A percentile compares a stretch with the other conserved stretches of the same genome.
Evolutionary conservation across 2,113 vertebrate species (phyloP).

Genomic region (Nothocercus nigrocapillus): DNA sequence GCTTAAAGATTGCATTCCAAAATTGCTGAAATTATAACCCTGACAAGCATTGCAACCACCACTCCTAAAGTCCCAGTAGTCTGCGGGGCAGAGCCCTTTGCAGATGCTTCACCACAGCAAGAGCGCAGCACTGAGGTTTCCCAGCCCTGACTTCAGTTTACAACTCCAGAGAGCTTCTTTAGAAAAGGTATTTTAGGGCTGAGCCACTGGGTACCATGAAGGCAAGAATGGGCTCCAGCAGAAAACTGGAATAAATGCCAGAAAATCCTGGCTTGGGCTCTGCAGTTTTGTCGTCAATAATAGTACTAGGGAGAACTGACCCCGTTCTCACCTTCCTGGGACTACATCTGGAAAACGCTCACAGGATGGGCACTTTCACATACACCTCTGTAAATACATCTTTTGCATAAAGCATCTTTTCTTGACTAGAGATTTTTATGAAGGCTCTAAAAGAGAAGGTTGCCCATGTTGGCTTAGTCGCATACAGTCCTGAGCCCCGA

Average conservation of each 20-base stretch:
- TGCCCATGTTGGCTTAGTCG: background rate
- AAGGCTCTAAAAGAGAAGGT: background rate
- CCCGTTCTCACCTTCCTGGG: background rate
- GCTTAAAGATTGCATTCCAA: fast-evolving
- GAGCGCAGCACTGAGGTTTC: background rate
- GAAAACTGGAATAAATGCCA: background rate
- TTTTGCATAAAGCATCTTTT: background rate
- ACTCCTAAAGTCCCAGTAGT: background rate
- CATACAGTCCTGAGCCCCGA: background rate
- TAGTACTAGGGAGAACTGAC: background rate
- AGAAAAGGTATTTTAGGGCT: background rate
- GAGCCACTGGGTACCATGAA: fast-evolving
- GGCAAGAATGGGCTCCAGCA: background rate
- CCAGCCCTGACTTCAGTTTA: background rate
- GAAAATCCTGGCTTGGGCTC: background rate
- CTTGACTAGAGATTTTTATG: background rate
- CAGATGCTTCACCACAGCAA: background rate
- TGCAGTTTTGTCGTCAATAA: background rate
- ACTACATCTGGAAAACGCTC: background rate
- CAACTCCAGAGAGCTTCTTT: background rate
- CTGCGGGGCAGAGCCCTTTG: background rate
- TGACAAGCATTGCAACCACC: fast-evolving
- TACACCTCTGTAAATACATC: fast-evolving
- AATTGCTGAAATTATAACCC: background rate
- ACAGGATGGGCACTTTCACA: background rate